These are phyloP conservation scores for Corvus hawaiiensis DNA, from an alignment of 2,113 vertebrate genomes.

Conservation along the genomic window DNA sequence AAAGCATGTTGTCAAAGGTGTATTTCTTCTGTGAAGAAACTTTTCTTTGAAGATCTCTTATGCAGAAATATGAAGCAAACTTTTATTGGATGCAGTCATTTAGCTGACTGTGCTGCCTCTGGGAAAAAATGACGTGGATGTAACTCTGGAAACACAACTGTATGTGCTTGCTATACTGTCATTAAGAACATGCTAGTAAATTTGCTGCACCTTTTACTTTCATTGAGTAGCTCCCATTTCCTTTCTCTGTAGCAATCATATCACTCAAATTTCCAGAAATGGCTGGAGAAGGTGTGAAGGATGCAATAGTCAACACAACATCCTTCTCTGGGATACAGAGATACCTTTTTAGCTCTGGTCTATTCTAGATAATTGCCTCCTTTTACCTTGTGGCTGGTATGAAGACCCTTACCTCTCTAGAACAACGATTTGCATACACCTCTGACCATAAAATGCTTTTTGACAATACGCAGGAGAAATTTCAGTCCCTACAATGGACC, in stretches of 20 bases:
- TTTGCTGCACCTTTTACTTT: neutral
- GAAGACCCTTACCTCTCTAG: neutral
- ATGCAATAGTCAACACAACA: neutral
- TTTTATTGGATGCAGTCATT: neutral
- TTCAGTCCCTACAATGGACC: neutral
- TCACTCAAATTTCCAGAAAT: neutral
- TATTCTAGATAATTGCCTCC: neutral
- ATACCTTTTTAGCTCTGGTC: neutral
- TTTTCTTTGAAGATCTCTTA: neutral
- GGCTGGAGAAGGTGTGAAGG: neutral
- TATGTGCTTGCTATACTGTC: neutral
- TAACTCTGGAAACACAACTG: neutral
- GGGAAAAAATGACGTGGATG: neutral
- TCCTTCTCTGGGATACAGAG: neutral
- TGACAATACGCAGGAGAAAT: neutral
- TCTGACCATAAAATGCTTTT: neutral
- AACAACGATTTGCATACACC: fast-evolving
- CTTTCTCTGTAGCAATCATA: neutral
- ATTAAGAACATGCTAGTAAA: neutral
- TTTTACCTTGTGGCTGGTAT: neutral
- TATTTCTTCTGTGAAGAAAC: neutral
- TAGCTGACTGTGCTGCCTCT: neutral
- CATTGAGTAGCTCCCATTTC: neutral
- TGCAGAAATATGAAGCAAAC: neutral
- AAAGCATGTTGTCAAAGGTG: neutral